Conservation (phyloP, 2,113 vertebrate species). For the Psettodes erumei region DNA sequence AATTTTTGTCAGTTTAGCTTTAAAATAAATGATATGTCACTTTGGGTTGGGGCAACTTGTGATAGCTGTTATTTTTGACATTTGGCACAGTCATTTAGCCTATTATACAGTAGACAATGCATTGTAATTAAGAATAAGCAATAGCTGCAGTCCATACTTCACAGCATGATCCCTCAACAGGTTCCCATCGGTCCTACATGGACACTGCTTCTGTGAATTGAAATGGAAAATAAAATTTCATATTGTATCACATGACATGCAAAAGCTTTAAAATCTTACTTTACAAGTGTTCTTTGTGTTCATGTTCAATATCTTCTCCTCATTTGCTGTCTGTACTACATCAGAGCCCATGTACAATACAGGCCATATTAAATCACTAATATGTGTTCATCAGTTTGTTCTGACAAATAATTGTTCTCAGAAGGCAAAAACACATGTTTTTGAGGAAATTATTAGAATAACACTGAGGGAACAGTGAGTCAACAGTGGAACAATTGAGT, state of each 20-base stretch:
- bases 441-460: background rate
- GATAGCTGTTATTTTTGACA: background rate
- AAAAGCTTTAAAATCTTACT: constrained; percentile 11
- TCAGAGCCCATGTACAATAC: constrained; percentile 20
- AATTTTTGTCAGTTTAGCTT: background rate
- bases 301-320: background rate
- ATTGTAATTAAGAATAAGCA: background rate
- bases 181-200: background rate
- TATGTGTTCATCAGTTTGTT: constrained; percentile 9
- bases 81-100: no score
- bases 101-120: background rate
- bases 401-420: background rate
- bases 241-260: background rate
- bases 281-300: background rate
- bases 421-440: constrained; percentile 12
- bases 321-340: background rate
- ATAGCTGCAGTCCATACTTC: background rate
- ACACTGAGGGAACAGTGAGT: background rate
- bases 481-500: background rate
- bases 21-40: background rate
- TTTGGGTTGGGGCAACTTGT: background rate
- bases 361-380: background rate
- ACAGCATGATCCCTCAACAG: background rate
- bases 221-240: no score
- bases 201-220: no score